phyloP scores from a whole-genome alignment of 2,888 invertebrate species.

The Himalopsyche anomala region DNA sequence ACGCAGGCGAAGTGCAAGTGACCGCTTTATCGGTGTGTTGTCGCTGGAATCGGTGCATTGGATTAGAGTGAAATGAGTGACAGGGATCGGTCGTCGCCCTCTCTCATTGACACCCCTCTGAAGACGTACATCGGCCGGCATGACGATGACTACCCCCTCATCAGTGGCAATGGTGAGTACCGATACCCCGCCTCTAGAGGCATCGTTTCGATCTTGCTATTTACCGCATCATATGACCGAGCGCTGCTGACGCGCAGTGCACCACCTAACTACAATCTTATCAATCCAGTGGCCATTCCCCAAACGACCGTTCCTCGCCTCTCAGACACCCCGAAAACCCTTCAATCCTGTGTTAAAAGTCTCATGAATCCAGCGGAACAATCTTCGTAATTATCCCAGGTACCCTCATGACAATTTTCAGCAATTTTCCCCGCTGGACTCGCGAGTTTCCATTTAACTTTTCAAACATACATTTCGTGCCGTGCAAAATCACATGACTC shows the following conservation, averaged over 20 bases:
- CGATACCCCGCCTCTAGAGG: conserved; percentile 64
- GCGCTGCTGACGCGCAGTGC: conserved; percentile 21
- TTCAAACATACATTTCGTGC: background rate
- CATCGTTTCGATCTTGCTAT: conserved; percentile 34
- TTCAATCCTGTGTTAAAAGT: background rate
- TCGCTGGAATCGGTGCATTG: conserved; percentile 58
- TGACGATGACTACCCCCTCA: conserved; percentile 87
- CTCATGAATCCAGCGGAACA: background rate
- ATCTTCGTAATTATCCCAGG: background rate
- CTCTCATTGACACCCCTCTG: conserved; percentile 91
- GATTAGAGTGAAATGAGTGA: conserved; percentile 82
- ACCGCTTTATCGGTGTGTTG: conserved; percentile 59
- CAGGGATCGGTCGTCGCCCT: conserved; percentile 92
- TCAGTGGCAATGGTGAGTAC: conserved; percentile 85
- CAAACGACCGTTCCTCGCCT: conserved; percentile 50
- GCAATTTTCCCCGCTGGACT: background rate
- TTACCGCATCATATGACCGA: conserved; percentile 61
- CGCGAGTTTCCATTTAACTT: conserved; percentile 40
- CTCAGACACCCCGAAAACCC: background rate
- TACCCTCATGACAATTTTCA: background rate
- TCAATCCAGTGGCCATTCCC: conserved; percentile 50
- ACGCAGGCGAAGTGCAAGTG: conserved; percentile 67
- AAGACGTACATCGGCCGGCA: conserved; percentile 91
- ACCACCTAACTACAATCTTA: conserved; percentile 1
- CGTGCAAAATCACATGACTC: conserved; percentile 32